These are phyloP conservation scores for Antheraea yamamai DNA, from an alignment of 2,888 invertebrate species.

Conservation along the genomic window DNA sequence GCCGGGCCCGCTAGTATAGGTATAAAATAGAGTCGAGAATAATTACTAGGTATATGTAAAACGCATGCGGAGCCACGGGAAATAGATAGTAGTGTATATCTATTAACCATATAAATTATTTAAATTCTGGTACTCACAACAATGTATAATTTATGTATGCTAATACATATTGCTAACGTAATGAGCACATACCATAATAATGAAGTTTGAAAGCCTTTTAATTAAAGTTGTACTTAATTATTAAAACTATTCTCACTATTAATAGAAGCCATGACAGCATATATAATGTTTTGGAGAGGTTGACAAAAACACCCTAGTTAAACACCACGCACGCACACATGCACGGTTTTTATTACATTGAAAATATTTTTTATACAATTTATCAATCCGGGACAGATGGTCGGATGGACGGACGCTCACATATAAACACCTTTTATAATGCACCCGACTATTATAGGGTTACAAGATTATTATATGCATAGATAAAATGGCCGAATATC, in stretches of 20 bases:
- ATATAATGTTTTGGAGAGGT: constrained; percentile 33
- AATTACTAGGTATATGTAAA: too few species aligned
- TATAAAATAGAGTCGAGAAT: too few species aligned
- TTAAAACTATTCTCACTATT: constrained; percentile 16
- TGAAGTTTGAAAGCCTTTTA: background rate
- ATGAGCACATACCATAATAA: background rate
- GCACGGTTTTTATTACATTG: constrained; percentile 46
- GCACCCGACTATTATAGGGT: constrained; percentile 72
- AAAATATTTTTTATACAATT: constrained; percentile 74
- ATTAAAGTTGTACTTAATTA: background rate
- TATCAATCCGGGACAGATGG: constrained; percentile 78
- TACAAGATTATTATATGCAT: constrained; percentile 71
- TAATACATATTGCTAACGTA: background rate
- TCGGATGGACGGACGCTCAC: constrained; percentile 44
- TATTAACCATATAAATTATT: background rate
- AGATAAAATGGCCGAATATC: constrained; percentile 59
- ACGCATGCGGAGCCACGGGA: too few species aligned
- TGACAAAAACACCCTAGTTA: constrained; percentile 41
- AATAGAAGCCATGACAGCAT: constrained; percentile 29
- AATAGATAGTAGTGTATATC: too few species aligned
- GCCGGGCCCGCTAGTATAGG: too few species aligned
- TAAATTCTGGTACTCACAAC: background rate
- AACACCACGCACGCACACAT: constrained; percentile 41
- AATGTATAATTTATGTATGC: background rate
- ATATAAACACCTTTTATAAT: constrained; percentile 77